Evolutionary conservation across 2,888 invertebrate species (phyloP), one percentile per base, ranked within the genome.

Genomic region (Thereva nobilitata): DNA sequence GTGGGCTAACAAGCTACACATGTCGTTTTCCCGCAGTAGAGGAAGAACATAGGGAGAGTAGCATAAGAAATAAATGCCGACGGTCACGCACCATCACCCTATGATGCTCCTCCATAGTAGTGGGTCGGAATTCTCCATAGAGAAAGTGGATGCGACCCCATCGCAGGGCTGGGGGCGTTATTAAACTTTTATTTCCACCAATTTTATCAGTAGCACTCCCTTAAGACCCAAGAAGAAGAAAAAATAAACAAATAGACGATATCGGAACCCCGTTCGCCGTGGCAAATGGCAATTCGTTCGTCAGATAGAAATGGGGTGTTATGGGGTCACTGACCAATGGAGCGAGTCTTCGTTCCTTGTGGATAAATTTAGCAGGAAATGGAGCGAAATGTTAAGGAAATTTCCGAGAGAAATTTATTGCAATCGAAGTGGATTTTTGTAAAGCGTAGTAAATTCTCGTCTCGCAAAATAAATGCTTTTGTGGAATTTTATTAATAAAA

Each of bases 241-340:
- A 47, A 47, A 47, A 8, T 45, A 59, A 47, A 59, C 49, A 59
- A 47, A 37, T 12, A 35, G 38, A 47, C 12, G 8, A 38, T 34
- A 59, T 23, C 23, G 23, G 37, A 47, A 35, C 38, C 47, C 35
- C 12, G 23, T 38, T 59, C 38, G 10, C 37, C 23, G 38, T 38
- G 47, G 35, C 12, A 59, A 59, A 59, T 37, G 38, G 10, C 8
- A 59, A 47, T 38, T 47, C 10, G 37, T n/a, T 41, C 52, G 34
- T 40, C 35, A 4, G 23, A 23, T 23, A 41, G 5, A 40, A 50
- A 40, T 10, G 34, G 42, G 63, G 41, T 50, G 42, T 63, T 63
- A 52, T 63, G 35, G 9, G 50, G 63, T 50, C 63, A 34, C 34
- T 63, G 63, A 52, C 63, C 63, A 52, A 52, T 63, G 42, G 52